A percentile compares a stretch with the other conserved stretches of the same genome.
phyloP scores from a whole-genome alignment of 2,113 vertebrate species.

The Lepisosteus oculatus region DNA sequence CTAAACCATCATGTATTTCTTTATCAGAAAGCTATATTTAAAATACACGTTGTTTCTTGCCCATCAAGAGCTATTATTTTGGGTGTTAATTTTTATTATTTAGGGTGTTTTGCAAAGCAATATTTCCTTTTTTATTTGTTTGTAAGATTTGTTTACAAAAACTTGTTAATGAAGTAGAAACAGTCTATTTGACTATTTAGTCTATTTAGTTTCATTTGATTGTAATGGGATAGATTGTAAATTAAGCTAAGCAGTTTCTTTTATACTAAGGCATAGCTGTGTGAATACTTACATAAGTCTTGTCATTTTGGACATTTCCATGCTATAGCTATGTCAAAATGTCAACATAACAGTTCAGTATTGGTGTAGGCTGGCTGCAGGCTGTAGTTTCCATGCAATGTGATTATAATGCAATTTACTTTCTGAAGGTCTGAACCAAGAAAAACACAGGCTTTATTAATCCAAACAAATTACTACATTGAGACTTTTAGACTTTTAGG shows the following conservation, averaged over 20 bases:
- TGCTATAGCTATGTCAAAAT: constrained; percentile 29
- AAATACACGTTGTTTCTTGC: too few relatives aligned
- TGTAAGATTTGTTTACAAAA: too few relatives aligned
- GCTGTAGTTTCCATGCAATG: constrained; percentile 55
- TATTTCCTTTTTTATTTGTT: too few relatives aligned
- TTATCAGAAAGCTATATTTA: too few relatives aligned
- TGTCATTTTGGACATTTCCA: constrained; percentile 20
- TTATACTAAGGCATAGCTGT: constrained; percentile 54
- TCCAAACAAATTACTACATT: constrained; percentile 62
- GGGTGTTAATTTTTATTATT: too few relatives aligned
- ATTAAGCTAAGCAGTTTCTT: constrained; percentile 58
- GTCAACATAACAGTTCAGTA: constrained; percentile 23
- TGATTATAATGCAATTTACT: constrained; percentile 63
- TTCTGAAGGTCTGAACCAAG: constrained; percentile 53
- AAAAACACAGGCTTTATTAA: constrained; percentile 68
- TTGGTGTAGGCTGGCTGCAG: constrained; percentile 24
- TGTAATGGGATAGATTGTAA: constrained; percentile 41
- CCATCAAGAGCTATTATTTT: too few relatives aligned
- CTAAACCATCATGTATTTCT: too few relatives aligned
- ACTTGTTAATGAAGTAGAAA: too few relatives aligned
- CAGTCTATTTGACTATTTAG: not conserved
- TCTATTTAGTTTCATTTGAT: constrained; percentile 43
- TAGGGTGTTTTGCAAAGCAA: too few relatives aligned
- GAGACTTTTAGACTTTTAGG: constrained; percentile 19
- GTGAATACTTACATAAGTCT: constrained; percentile 37